phyloP scores from a whole-genome alignment of 2,888 invertebrate genomes.

The Drosophila macrothrix region DNA sequence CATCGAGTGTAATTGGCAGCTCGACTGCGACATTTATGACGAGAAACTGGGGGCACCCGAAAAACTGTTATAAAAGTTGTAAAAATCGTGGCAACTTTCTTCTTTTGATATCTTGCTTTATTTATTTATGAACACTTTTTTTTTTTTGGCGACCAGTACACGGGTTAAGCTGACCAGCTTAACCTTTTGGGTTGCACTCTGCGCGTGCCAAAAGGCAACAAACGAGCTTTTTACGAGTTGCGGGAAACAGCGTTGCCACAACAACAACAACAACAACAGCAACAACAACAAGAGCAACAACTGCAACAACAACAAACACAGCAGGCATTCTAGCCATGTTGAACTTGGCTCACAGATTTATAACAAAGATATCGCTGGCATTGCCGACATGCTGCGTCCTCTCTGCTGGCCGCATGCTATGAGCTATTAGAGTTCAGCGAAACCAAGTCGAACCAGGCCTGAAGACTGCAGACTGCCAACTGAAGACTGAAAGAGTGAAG shows the following conservation, averaged over 20 bases:
- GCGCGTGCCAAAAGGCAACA: constrained; percentile 81
- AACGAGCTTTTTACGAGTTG: constrained; percentile 78
- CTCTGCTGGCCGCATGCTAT: constrained; percentile 60
- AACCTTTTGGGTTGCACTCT: constrained; percentile 72
- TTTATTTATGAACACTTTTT: constrained; percentile 2
- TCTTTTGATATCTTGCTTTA: constrained; percentile 9
- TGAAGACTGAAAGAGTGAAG: constrained; percentile 5
- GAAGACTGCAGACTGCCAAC: constrained; percentile 22
- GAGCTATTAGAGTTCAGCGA: constrained; percentile 80
- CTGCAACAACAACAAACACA: constrained; percentile 68
- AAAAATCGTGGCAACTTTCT: constrained; percentile 61
- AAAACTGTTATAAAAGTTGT: constrained; percentile 61
- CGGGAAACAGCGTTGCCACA: constrained; percentile 61
- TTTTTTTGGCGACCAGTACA: constrained; percentile 18
- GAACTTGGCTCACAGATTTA: constrained; percentile 82
- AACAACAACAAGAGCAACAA: constrained; percentile 46
- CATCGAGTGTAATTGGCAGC: constrained; percentile 54
- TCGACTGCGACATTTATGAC: constrained; percentile 57
- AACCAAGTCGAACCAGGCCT: constrained; percentile 54
- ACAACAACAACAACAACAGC: constrained; percentile 47
- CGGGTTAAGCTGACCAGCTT: constrained; percentile 73
- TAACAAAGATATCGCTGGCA: constrained; percentile 82
- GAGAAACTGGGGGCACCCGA: constrained; percentile 7
- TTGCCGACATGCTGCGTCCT: constrained; percentile 76
- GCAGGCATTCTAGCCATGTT: constrained; percentile 73